Evolutionary conservation across 2,797 vertebrate species (phyloP).

Genomic region (Oreochromis mossambicus): DNA sequence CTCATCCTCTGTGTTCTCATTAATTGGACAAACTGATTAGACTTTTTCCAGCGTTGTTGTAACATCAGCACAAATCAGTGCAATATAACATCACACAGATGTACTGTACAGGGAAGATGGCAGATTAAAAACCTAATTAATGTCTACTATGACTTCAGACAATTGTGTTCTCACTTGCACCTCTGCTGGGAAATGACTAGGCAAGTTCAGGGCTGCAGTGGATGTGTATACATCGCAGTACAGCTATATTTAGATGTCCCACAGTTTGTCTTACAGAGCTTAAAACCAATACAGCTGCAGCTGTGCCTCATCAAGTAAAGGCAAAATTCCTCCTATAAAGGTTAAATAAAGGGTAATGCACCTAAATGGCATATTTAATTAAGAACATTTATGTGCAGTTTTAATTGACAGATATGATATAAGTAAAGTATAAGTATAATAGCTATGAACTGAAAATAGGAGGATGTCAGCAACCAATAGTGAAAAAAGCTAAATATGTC

Average conservation of each 20-base stretch:
- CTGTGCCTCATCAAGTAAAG: background rate
- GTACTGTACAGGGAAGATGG: background rate
- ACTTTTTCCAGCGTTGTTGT: background rate
- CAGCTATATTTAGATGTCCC: background rate
- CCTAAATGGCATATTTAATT: background rate
- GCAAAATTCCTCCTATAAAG: background rate
- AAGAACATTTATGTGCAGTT: background rate
- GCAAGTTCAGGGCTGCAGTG: background rate
- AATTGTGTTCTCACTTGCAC: background rate
- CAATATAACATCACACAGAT: background rate
- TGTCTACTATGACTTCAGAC: background rate
- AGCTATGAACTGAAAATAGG: background rate
- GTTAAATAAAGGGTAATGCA: background rate
- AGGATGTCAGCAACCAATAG: background rate
- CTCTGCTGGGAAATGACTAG: background rate
- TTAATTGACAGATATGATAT: background rate
- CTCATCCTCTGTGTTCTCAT: background rate
- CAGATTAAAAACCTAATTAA: background rate
- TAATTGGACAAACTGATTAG: background rate
- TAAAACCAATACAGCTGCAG: background rate
- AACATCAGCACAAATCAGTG: background rate
- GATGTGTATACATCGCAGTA: background rate
- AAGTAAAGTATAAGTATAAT: background rate
- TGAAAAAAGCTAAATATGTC: background rate
- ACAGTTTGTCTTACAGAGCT: background rate